Conservation (phyloP, 2,888 invertebrate species). For the Perizoma affinitatum region DNA sequence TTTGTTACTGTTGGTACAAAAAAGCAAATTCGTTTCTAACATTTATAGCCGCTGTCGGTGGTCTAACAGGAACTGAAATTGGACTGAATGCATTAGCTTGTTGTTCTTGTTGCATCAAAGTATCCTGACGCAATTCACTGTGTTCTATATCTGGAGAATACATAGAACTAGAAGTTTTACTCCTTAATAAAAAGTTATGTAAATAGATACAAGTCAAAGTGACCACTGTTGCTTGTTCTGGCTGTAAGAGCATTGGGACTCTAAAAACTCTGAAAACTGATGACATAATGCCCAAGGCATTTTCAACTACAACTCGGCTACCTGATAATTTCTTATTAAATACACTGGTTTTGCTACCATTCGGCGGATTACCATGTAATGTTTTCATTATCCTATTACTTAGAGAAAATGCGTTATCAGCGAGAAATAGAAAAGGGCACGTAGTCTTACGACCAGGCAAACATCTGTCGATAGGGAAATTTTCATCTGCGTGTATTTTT, state of each 20-base stretch:
- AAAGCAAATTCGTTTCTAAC: constrained; percentile 15
- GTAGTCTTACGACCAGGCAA: constrained; percentile 12
- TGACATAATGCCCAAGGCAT: constrained; percentile 20
- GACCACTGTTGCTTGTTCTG: constrained; percentile 15
- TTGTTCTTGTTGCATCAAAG: constrained; percentile 14
- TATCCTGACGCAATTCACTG: constrained; percentile 15
- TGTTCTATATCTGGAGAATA: constrained; percentile 20
- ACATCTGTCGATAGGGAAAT: constrained; percentile 27
- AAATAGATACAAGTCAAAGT: constrained; percentile 20
- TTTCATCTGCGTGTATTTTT: constrained; percentile 20
- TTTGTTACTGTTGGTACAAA: constrained; percentile 13
- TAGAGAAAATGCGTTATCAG: constrained; percentile 38
- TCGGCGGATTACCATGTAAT: constrained; percentile 26
- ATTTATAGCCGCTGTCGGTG: constrained; percentile 9
- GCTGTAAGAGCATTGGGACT: constrained; percentile 16
- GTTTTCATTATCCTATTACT: constrained; percentile 35
- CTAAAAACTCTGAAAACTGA: constrained; percentile 12
- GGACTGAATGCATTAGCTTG: constrained; percentile 10
- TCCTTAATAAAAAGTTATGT: constrained; percentile 20
- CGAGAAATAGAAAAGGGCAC: constrained; percentile 36
- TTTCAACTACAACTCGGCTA: constrained; percentile 20
- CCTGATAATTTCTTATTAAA: constrained; percentile 26
- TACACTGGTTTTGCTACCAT: constrained; percentile 21
- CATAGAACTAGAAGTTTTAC: constrained; percentile 14
- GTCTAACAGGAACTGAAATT: constrained; percentile 11